These are phyloP conservation scores for Pomacea maculata DNA, from an alignment of 1,140 invertebrate genomes.

Conservation along the genomic window DNA sequence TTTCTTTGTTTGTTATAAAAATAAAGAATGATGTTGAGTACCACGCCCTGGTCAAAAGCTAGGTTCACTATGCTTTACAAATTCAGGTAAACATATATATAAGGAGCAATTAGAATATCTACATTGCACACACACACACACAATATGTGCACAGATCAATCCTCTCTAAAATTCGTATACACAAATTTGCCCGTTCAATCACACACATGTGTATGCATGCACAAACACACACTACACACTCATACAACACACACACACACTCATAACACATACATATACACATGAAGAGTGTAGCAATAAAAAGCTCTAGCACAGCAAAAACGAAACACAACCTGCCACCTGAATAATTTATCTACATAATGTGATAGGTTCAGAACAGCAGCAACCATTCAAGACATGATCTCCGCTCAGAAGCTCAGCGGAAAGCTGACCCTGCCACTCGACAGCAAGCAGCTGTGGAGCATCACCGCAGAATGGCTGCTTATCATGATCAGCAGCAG, in stretches of 20 bases:
- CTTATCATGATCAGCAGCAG: conserved; percentile 2
- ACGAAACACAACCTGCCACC: background rate
- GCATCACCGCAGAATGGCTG: conserved; percentile 3
- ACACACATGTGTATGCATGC: background rate
- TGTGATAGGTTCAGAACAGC: conserved; percentile 12
- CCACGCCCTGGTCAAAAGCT: too few relatives aligned
- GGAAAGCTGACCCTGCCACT: background rate
- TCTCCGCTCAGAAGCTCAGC: conserved; percentile 7
- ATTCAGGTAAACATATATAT: too few relatives aligned
- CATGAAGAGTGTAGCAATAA: background rate
- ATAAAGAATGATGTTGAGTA: too few relatives aligned
- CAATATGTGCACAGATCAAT: background rate
- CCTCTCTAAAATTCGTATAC: background rate
- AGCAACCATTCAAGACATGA: conserved; percentile 9
- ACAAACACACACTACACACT: background rate
- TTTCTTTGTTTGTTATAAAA: too few relatives aligned
- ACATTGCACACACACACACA: conserved; percentile 2
- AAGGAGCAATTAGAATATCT: too few relatives aligned
- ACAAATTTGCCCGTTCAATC: background rate
- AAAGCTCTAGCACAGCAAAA: background rate
- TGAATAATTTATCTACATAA: background rate
- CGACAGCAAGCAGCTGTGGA: conserved; percentile 6
- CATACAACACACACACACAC: conserved; percentile 9
- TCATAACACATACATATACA: background rate
- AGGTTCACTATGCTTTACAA: too few relatives aligned